phyloP scores from a whole-genome alignment of 53 echinoderm and acorn worm species.

The Pentamera pediparva region DNA sequence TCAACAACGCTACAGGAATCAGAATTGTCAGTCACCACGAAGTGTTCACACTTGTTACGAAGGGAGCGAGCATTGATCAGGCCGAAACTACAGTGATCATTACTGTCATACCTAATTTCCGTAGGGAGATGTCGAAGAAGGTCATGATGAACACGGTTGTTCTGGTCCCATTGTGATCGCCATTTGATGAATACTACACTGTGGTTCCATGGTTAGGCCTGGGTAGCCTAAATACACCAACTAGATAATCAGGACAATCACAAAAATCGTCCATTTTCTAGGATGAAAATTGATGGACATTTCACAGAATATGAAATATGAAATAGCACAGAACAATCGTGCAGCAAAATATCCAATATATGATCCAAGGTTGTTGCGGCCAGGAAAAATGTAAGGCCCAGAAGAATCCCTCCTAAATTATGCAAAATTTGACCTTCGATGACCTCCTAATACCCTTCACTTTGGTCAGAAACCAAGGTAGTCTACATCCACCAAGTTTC shows the following conservation, averaged over 20 bases:
- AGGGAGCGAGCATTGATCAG: conserved; percentile 19
- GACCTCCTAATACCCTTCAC: no score
- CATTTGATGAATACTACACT: not conserved
- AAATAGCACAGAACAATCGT: not conserved
- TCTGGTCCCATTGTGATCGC: not conserved
- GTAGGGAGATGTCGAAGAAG: not conserved
- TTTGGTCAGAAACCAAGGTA: no score
- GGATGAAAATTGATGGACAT: no score
- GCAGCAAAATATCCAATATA: not conserved
- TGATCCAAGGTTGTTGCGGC: no score
- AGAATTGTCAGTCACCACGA: not conserved
- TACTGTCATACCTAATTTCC: conserved; percentile 24
- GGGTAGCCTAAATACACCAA: not conserved
- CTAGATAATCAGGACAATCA: not conserved
- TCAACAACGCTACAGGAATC: conserved; percentile 16
- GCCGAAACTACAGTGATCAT: conserved; percentile 16
- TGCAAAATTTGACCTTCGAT: no score
- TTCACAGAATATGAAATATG: not conserved
- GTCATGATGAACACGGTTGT: not conserved
- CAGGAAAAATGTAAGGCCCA: no score
- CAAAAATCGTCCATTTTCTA: not conserved
- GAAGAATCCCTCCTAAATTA: no score
- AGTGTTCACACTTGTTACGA: conserved; percentile 19
- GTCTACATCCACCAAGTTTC: no score
- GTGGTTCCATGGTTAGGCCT: not conserved